These are phyloP conservation scores for Anolis apletophallus DNA, from an alignment of 2,797 vertebrate species.

Conservation along the genomic window DNA sequence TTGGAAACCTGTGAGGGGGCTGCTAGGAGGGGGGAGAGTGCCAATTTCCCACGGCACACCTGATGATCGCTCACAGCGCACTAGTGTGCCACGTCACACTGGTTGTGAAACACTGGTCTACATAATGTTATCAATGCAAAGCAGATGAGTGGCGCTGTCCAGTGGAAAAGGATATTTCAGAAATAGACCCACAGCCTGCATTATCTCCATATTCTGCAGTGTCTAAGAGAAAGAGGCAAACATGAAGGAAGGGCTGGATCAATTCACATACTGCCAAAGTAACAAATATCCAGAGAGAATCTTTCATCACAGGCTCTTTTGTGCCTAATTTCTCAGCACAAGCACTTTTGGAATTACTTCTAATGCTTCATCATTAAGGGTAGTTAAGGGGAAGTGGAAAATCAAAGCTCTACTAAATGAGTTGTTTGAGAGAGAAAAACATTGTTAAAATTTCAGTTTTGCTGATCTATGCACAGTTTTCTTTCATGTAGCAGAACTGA, in stretches of 20 bases:
- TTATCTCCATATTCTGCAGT: neutral
- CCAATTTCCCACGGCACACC: too few relatives aligned
- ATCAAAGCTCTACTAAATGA: constrained; percentile 60
- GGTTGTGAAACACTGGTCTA: too few relatives aligned
- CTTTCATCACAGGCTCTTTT: constrained; percentile 41
- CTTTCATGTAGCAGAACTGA: constrained; percentile 38
- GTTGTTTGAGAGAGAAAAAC: constrained; percentile 54
- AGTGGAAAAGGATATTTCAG: neutral
- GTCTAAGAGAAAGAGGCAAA: neutral
- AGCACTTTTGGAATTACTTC: constrained; percentile 21
- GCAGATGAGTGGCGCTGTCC: too few relatives aligned
- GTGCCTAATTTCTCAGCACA: constrained; percentile 50
- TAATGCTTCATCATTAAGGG: constrained; percentile 47
- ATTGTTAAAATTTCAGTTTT: constrained; percentile 57
- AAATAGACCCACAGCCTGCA: neutral
- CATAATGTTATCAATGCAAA: neutral
- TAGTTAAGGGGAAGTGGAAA: constrained; percentile 40
- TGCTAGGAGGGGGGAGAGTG: too few relatives aligned
- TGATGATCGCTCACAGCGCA: too few relatives aligned
- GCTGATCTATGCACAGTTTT: constrained; percentile 58
- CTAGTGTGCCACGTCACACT: too few relatives aligned
- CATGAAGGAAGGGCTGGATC: neutral
- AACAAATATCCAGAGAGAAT: constrained; percentile 48
- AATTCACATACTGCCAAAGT: neutral
- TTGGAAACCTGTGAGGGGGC: too few relatives aligned